These are phyloP conservation scores for Agraylea sexmaculata DNA, from an alignment of 1,140 invertebrate species.

Conservation along the genomic window DNA sequence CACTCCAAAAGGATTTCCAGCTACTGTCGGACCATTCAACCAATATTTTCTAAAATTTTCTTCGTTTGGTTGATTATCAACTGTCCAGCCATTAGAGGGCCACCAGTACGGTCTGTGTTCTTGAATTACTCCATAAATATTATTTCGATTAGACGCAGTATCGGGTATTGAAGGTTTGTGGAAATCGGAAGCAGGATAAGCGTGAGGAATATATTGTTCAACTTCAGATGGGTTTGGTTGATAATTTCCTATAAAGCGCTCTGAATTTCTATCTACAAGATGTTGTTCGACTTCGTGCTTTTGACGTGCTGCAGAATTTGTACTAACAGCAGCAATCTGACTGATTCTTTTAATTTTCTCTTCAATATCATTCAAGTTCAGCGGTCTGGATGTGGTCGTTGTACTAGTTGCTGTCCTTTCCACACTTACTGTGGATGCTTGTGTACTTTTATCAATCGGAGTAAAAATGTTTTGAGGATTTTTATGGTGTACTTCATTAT, in stretches of 20 bases:
- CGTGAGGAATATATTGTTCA: background rate
- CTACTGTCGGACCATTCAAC: slow-evolving; percentile 12
- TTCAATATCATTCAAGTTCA: slow-evolving; percentile 13
- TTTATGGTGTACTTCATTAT: too few relatives aligned
- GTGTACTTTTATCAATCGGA: too few relatives aligned
- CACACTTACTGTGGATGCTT: too few relatives aligned
- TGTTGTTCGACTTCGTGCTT: background rate
- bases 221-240: background rate
- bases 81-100: slow-evolving; percentile 13
- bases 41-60: slow-evolving; percentile 12
- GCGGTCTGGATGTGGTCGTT: background rate
- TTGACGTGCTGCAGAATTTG: slow-evolving; percentile 11
- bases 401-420: background rate
- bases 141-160: too few relatives aligned
- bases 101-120: too few relatives aligned
- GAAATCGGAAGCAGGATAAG: background rate
- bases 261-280: slow-evolving; percentile 4
- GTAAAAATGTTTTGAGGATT: too few relatives aligned
- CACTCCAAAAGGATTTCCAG: slow-evolving; percentile 14
- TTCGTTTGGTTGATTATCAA: slow-evolving; percentile 9
- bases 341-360: slow-evolving; percentile 18
- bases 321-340: slow-evolving; percentile 14
- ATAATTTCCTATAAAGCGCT: background rate
- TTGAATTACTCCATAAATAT: too few relatives aligned
- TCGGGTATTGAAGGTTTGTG: background rate